A percentile compares a stretch with the other conserved stretches of the same genome.
Conservation (phyloP, 37 sponge, comb jelly and placozoan species). For the Spongilla lacustris region DNA sequence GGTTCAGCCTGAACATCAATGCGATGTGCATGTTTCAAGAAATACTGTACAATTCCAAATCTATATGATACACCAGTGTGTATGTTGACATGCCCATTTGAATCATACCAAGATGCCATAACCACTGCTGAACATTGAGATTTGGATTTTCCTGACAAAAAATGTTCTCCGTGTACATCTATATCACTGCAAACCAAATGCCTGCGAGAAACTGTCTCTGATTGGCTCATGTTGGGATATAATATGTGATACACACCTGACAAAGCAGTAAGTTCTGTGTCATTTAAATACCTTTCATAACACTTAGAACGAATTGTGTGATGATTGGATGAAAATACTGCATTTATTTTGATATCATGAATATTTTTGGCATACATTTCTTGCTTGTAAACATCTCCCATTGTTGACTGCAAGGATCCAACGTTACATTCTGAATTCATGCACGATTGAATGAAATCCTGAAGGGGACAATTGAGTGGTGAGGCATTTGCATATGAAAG, state of each 20-base stretch:
- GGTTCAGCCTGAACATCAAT: background rate
- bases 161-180: background rate
- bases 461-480: background rate
- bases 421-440: background rate
- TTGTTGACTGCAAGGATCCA: background rate
- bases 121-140: background rate
- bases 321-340: background rate
- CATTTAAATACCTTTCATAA: background rate
- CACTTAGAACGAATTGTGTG: background rate
- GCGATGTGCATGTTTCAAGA: background rate
- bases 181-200: background rate
- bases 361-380: background rate
- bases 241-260: background rate
- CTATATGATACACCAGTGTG: background rate
- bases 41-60: background rate
- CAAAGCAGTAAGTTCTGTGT: background rate
- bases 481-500: background rate
- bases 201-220: background rate
- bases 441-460: background rate
- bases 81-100: background rate
- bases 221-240: background rate
- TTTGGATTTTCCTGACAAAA: background rate
- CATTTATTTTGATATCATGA: background rate
- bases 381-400: background rate
- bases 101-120: background rate